Percentiles rank a stretch among this genome's conserved stretches.
Conservation (phyloP, 2,888 invertebrate genomes). For the Drosophila fulvimacula region DNA sequence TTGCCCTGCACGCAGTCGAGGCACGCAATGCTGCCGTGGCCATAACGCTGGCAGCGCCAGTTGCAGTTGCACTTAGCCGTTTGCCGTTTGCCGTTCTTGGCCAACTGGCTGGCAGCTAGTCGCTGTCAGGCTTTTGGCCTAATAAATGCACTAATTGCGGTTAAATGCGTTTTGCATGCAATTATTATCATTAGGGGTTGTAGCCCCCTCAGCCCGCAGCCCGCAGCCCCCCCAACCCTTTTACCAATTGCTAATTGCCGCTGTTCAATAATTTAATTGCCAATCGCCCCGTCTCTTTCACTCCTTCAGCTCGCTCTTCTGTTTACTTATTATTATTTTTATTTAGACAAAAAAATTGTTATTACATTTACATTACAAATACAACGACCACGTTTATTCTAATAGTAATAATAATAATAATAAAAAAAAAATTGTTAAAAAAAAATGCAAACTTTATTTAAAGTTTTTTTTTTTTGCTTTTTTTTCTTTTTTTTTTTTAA, state of each 20-base stretch:
- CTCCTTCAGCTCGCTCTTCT: background rate
- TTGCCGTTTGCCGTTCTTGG: slow-evolving; percentile 14
- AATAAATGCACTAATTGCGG: slow-evolving; percentile 84
- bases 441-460: slow-evolving; percentile 42
- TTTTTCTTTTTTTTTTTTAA: slow-evolving; percentile 7
- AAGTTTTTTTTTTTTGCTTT: slow-evolving; percentile 4
- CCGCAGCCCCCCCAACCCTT: background rate
- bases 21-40: slow-evolving; percentile 55
- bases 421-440: slow-evolving; percentile 25
- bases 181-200: slow-evolving; percentile 79
- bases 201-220: slow-evolving; percentile 23
- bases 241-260: slow-evolving; percentile 9
- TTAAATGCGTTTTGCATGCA: slow-evolving; percentile 83
- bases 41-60: background rate
- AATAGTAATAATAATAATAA: slow-evolving; percentile 21
- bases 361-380: slow-evolving; percentile 59
- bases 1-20: slow-evolving; percentile 31
- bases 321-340: slow-evolving; percentile 48
- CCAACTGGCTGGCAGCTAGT: slow-evolving; percentile 43
- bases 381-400: slow-evolving; percentile 62
- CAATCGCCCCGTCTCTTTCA: slow-evolving; percentile 2
- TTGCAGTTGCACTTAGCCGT: slow-evolving; percentile 25
- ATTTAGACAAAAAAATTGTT: slow-evolving; percentile 69
- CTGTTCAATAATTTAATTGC: slow-evolving; percentile 67
- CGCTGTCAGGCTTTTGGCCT: slow-evolving; percentile 79